Conservation (phyloP, 2,797 vertebrate species). For the Falco peregrinus region DNA sequence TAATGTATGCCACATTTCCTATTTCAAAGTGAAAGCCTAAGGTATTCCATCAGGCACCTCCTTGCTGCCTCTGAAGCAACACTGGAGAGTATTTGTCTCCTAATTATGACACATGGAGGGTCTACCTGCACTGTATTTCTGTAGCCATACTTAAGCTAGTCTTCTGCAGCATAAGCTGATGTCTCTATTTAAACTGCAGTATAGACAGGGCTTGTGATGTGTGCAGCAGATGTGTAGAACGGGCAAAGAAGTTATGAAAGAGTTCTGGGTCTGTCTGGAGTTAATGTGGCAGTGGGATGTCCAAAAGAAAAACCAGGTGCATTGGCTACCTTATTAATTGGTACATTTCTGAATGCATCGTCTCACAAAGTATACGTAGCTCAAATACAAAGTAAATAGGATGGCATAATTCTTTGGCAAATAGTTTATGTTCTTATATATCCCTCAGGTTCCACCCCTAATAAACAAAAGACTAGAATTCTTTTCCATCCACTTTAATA, state of each 20-base stretch:
- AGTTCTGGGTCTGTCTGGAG: not conserved
- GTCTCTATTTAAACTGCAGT: not conserved
- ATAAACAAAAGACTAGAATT: not conserved
- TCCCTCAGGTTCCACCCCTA: not conserved
- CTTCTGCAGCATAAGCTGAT: not conserved
- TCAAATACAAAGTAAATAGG: not conserved
- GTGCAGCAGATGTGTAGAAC: not conserved
- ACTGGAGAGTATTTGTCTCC: not conserved
- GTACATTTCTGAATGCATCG: not conserved
- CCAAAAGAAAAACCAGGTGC: not conserved
- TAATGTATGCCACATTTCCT: not conserved
- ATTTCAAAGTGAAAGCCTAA: not conserved
- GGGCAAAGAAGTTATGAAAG: not conserved
- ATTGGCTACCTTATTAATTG: not conserved
- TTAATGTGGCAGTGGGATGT: not conserved
- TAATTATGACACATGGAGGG: accelerated
- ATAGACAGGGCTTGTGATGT: not conserved
- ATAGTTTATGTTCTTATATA: not conserved
- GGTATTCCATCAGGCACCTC: not conserved
- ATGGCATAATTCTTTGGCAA: not conserved
- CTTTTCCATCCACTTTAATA: not conserved
- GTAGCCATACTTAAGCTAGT: not conserved
- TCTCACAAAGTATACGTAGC: not conserved
- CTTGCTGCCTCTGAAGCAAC: not conserved
- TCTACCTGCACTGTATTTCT: not conserved